Conservation (phyloP, 2,797 vertebrate species). For the Sebastes diploproa region DNA sequence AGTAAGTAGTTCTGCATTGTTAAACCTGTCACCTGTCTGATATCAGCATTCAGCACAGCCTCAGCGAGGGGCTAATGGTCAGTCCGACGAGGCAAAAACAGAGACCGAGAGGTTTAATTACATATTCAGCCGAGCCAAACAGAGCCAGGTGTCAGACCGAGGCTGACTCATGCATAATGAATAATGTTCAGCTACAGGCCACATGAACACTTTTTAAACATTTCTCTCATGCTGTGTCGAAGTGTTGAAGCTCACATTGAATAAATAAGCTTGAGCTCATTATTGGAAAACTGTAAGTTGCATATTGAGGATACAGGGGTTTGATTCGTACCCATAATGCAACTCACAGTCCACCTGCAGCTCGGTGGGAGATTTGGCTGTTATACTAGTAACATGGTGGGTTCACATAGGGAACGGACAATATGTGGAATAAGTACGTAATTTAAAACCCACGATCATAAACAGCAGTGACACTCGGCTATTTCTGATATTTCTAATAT, state of each 20-base stretch:
- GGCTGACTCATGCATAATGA: slow-evolving; percentile 40
- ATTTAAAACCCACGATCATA: too few species aligned
- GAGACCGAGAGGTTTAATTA: slow-evolving; percentile 47
- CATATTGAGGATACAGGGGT: neutral
- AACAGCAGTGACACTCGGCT: too few species aligned
- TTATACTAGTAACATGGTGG: too few species aligned
- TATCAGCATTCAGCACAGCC: slow-evolving; percentile 29
- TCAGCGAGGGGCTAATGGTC: slow-evolving; percentile 26
- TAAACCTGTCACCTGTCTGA: slow-evolving; percentile 4
- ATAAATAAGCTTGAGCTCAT: neutral
- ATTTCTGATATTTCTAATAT: too few species aligned
- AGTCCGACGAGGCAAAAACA: slow-evolving; percentile 17
- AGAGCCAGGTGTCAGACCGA: slow-evolving; percentile 37
- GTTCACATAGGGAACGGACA: too few species aligned
- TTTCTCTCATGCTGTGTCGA: neutral
- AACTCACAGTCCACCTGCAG: neutral
- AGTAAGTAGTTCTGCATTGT: neutral
- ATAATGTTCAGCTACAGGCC: slow-evolving; percentile 5
- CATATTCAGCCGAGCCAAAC: slow-evolving; percentile 43
- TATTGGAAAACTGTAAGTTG: neutral
- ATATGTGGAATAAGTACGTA: too few species aligned
- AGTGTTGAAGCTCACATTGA: neutral
- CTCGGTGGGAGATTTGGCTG: too few species aligned
- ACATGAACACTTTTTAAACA: neutral
- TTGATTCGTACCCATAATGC: neutral